A percentile compares a stretch with the other conserved stretches of the same genome.
Conservation (phyloP, 2,888 invertebrate species). For the Agrochola macilenta region DNA sequence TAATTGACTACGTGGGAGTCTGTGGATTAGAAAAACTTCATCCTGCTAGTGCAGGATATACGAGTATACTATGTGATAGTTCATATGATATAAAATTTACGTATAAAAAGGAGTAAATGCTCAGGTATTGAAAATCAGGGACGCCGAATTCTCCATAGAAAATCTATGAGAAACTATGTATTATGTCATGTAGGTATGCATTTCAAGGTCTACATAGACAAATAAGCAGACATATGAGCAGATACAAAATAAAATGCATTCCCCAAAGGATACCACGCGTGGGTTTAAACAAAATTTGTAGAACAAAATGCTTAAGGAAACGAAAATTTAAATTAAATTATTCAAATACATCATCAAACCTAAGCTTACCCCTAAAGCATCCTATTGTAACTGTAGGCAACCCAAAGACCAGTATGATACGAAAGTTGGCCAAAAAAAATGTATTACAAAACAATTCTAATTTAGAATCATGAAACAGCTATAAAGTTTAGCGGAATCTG, state of each 20-base stretch:
- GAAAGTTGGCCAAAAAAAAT: background rate
- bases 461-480: constrained; percentile 6
- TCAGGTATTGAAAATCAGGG: background rate
- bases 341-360: no score
- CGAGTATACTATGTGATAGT: no score
- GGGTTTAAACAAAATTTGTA: background rate
- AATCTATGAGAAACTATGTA: background rate
- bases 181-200: background rate
- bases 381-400: no score
- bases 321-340: background rate
- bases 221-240: no score
- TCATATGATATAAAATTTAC: background rate
- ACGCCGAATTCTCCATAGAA: background rate
- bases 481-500: background rate
- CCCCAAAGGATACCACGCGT: background rate
- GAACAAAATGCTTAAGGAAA: background rate
- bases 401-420: no score
- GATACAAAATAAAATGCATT: background rate
- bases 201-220: background rate
- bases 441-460: background rate
- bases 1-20: constrained; percentile 20
- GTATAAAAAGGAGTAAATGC: background rate
- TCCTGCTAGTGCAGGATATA: background rate
- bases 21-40: background rate
- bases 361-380: no score